These are phyloP conservation scores for Charaxes varanes DNA, from an alignment of 1,140 invertebrate genomes.

Conservation along the genomic window DNA sequence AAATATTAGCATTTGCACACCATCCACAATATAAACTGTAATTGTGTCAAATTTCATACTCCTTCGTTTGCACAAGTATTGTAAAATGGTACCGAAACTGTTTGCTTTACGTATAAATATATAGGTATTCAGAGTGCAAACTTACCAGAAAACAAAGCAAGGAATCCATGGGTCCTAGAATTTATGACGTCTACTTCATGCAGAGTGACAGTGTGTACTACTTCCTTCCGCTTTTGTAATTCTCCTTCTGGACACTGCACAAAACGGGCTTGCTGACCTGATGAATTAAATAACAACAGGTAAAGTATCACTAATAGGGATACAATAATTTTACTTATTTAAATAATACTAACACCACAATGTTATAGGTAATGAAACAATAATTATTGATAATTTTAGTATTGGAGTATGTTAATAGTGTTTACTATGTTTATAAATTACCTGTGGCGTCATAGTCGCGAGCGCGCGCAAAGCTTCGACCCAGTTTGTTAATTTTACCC, in stretches of 20 bases:
- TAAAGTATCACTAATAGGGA: no score
- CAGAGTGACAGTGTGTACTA: slow-evolving; percentile 98
- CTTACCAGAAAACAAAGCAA: slow-evolving; percentile 95
- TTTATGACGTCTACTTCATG: slow-evolving; percentile 99
- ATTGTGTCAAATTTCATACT: no score
- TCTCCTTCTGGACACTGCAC: slow-evolving; percentile 99
- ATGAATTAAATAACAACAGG: no score
- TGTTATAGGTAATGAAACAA: no score
- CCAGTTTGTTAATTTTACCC: slow-evolving; percentile 96
- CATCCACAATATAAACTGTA: no score
- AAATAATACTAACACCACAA: no score
- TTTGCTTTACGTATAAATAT: no score
- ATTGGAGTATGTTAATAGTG: not conserved
- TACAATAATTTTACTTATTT: no score
- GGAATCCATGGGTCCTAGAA: slow-evolving; percentile 95
- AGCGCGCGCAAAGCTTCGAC: slow-evolving; percentile 95
- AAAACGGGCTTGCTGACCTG: slow-evolving; percentile 91
- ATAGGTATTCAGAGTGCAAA: not conserved
- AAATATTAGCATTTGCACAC: no score
- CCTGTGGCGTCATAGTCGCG: slow-evolving; percentile 98
- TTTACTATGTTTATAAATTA: slow-evolving; percentile 15
- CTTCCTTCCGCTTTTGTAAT: slow-evolving; percentile 98
- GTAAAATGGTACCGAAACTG: no score
- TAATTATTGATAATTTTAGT: not conserved
- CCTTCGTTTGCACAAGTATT: no score